Conservation (phyloP, 2,797 vertebrate species). For the Chanos chanos region DNA sequence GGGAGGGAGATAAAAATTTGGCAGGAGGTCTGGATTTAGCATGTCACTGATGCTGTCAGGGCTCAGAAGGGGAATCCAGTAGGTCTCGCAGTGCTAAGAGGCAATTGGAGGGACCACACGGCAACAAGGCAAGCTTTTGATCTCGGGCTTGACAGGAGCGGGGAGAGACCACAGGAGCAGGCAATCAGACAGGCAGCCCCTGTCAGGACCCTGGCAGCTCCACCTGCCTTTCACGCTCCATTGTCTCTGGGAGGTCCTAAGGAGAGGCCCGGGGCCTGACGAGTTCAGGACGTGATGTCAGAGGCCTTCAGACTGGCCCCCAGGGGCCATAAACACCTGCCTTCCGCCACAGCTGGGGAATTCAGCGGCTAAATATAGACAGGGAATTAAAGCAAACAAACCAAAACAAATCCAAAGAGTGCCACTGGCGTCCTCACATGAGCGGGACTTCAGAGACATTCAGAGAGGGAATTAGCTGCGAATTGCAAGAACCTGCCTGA, state of each 20-base stretch:
- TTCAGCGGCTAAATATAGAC: slow-evolving; percentile 69
- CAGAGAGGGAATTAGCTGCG: slow-evolving; percentile 45
- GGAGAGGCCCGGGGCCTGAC: slow-evolving; percentile 56
- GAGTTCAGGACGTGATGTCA: slow-evolving; percentile 69
- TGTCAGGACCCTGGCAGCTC: slow-evolving; percentile 45
- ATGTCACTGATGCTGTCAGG: slow-evolving; percentile 38
- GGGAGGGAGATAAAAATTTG: slow-evolving; percentile 27
- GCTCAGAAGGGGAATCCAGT: slow-evolving; percentile 36
- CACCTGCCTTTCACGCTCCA: slow-evolving; percentile 53
- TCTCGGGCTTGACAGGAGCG: slow-evolving; percentile 59
- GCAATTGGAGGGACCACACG: slow-evolving; percentile 67
- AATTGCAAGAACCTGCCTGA: slow-evolving; percentile 39
- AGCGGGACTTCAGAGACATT: slow-evolving; percentile 61
- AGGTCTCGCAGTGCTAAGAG: slow-evolving; percentile 53
- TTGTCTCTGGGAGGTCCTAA: slow-evolving; percentile 43
- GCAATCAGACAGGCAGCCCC: slow-evolving; percentile 37
- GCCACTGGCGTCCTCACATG: slow-evolving; percentile 46
- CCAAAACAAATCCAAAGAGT: slow-evolving; percentile 58
- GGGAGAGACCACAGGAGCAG: slow-evolving; percentile 62
- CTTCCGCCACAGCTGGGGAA: slow-evolving; percentile 63
- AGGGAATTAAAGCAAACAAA: slow-evolving; percentile 59
- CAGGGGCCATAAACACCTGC: slow-evolving; percentile 66
- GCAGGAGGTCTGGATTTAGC: slow-evolving; percentile 31
- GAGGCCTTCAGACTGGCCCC: slow-evolving; percentile 15
- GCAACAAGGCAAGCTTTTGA: too few species aligned